A percentile compares a stretch with the other conserved stretches of the same genome.
These are phyloP conservation scores for Dufourea novaeangliae DNA, from an alignment of 1,140 invertebrate genomes.

Conservation along the genomic window DNA sequence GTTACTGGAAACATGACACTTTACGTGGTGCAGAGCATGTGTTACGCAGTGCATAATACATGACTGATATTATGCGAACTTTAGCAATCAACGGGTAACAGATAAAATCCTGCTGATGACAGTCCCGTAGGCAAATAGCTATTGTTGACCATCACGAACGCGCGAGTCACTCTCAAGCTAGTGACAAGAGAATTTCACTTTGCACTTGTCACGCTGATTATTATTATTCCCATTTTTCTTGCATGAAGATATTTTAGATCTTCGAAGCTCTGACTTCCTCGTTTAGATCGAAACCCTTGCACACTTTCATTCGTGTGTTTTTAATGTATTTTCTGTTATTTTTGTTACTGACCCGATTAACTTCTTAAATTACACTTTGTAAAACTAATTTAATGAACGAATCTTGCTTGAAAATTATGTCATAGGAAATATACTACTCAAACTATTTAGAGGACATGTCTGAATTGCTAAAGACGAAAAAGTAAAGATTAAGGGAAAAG, in stretches of 20 bases:
- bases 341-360: no score
- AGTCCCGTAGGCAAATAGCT: conserved; percentile 3
- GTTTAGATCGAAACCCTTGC: no score
- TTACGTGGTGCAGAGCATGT: not conserved
- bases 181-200: not conserved
- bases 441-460: no score
- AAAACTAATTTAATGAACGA: no score
- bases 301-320: no score
- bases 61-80: conserved; percentile 49
- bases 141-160: conserved; percentile 9
- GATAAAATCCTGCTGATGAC: conserved; percentile 25
- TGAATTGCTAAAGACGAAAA: no score
- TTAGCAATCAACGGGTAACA: conserved; percentile 18
- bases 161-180: conserved; percentile 12
- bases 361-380: no score
- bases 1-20: conserved; percentile 1
- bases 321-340: no score
- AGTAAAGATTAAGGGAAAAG: no score
- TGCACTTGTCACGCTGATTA: not conserved
- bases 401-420: no score
- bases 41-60: conserved; percentile 20
- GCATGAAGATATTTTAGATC: not conserved
- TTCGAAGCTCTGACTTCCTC: not conserved
- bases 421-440: no score
- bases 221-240: not conserved